Evolutionary conservation across 2,888 invertebrate genomes (phyloP).

Genomic region (Torymus tubicola): DNA sequence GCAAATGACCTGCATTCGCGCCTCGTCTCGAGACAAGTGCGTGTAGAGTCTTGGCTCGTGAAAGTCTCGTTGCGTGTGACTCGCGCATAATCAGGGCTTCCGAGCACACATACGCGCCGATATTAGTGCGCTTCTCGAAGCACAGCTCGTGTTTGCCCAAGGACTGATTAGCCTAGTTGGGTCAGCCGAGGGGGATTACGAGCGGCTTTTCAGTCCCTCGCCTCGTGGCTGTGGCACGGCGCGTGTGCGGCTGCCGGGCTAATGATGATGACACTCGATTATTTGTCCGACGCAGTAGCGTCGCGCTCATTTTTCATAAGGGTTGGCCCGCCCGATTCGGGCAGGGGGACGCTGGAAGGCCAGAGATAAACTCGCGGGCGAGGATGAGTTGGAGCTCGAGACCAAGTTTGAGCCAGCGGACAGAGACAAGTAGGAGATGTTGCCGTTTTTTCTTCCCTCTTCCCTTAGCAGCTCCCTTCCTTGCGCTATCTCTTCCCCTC

Average conservation of each 20-base stretch:
- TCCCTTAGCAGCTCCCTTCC: conserved; percentile 1
- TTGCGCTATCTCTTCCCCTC: conserved; percentile 43
- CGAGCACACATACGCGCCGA: too few species aligned
- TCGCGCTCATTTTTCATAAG: conserved; percentile 75
- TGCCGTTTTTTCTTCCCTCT: conserved; percentile 21
- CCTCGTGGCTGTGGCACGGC: conserved; percentile 18
- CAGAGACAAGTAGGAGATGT: conserved; percentile 45
- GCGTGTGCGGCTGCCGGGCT: conserved; percentile 64
- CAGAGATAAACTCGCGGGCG: conserved; percentile 38
- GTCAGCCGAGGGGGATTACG: not conserved
- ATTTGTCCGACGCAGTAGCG: conserved; percentile 70
- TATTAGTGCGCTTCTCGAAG: too few species aligned
- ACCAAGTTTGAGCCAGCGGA: conserved; percentile 26
- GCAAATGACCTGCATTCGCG: conserved; percentile 39
- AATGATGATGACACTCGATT: conserved; percentile 76
- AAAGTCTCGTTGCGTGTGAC: not conserved
- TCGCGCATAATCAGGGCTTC: not conserved
- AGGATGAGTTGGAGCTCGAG: conserved; percentile 51
- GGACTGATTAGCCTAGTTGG: not conserved
- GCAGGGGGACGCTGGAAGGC: conserved; percentile 33
- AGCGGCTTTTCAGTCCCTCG: not conserved
- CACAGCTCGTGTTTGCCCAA: not conserved
- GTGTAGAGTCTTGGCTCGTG: conserved; percentile 4
- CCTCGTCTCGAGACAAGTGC: conserved; percentile 17
- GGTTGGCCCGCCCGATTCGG: conserved; percentile 60